A percentile compares a stretch with the other conserved stretches of the same genome.
These are phyloP conservation scores for Drosophila subquinaria DNA, from an alignment of 2,888 invertebrate genomes.

Conservation along the genomic window DNA sequence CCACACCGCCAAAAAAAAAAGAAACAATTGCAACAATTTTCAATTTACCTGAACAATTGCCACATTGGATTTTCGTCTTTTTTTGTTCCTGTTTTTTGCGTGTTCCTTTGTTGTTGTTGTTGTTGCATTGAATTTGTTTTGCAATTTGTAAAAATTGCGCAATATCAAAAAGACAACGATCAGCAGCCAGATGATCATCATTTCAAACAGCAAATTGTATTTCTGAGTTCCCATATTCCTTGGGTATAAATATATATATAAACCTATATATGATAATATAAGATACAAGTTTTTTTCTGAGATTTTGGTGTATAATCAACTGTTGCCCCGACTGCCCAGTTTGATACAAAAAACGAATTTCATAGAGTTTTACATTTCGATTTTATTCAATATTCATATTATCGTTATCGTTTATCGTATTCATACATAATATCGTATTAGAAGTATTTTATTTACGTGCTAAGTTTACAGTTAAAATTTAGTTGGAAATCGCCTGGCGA, in stretches of 20 bases:
- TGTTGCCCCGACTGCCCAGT: conserved; percentile 6
- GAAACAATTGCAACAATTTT: conserved; percentile 76
- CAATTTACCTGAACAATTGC: conserved; percentile 67
- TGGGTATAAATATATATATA: background rate
- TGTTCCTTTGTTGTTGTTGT: conserved; percentile 5
- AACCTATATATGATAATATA: background rate
- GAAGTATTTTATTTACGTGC: conserved; percentile 53
- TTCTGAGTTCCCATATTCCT: conserved; percentile 8
- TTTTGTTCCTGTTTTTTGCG: conserved; percentile 8
- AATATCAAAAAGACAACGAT: conserved; percentile 38
- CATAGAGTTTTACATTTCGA: conserved; percentile 21
- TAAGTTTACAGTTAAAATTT: conserved; percentile 68
- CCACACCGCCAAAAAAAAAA: conserved; percentile 5
- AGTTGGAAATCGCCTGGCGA: conserved; percentile 66
- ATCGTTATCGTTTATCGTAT: conserved; percentile 40
- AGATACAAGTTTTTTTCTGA: background rate
- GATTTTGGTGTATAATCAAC: conserved; percentile 3
- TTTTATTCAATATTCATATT: conserved; percentile 47
- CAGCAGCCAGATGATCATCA: conserved; percentile 34
- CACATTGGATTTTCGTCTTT: conserved; percentile 8
- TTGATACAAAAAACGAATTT: background rate
- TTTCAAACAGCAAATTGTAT: conserved; percentile 25
- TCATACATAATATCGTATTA: conserved; percentile 54
- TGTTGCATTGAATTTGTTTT: background rate
- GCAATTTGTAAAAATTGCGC: conserved; percentile 20